Conservation (phyloP, 2,797 vertebrate genomes). For the Malacoctenus gilli region DNA sequence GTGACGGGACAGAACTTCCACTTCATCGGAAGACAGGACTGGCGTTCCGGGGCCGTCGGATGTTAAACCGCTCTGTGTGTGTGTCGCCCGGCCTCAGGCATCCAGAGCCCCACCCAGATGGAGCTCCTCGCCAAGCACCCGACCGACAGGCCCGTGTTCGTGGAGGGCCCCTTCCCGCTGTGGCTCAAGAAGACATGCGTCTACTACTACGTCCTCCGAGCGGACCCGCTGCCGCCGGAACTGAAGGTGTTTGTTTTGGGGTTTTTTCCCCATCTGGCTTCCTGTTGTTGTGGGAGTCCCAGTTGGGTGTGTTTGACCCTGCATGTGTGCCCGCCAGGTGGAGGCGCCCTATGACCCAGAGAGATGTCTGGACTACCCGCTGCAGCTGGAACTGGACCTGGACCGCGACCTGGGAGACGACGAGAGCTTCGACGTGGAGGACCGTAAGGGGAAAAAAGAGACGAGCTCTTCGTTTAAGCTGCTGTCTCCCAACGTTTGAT, state of each 20-base stretch:
- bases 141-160: conserved; percentile 81
- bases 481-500: background rate
- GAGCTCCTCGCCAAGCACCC: conserved; percentile 82
- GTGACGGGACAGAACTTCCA: no score
- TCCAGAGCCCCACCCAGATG: conserved; percentile 87
- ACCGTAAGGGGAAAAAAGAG: no score
- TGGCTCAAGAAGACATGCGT: conserved; percentile 88
- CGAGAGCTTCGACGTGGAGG: conserved; percentile 82
- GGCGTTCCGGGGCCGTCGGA: no score
- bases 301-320: no score
- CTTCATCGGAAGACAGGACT: no score
- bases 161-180: conserved; percentile 90
- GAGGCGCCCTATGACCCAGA: conserved; percentile 83
- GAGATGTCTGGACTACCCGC: conserved; percentile 84
- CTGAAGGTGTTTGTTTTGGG: conserved; percentile 41
- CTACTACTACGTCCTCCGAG: conserved; percentile 87
- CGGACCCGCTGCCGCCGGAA: conserved; percentile 79
- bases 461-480: background rate
- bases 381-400: conserved; percentile 85
- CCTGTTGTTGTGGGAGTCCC: no score
- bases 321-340: conserved; percentile 66
- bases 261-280: no score
- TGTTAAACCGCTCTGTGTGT: background rate
- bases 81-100: conserved; percentile 74
- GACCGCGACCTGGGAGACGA: conserved; percentile 82